Evolutionary conservation across 2,797 vertebrate genomes (phyloP).

Genomic region (Myripristis jacobus): DNA sequence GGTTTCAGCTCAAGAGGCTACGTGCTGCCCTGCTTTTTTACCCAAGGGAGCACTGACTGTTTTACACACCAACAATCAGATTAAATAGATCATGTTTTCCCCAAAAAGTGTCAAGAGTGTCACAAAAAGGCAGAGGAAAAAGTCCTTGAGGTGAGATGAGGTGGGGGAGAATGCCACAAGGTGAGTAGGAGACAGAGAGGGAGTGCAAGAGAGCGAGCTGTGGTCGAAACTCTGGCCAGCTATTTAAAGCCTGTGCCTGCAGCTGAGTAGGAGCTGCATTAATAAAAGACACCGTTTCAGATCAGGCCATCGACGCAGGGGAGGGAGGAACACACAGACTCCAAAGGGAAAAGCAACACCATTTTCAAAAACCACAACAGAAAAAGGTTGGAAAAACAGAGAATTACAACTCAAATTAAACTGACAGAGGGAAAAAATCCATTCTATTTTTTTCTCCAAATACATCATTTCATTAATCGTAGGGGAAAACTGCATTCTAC

Average conservation of each 20-base stretch:
- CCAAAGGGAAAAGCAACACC: slow-evolving; percentile 35
- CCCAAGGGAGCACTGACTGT: slow-evolving; percentile 11
- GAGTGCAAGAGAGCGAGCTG: slow-evolving; percentile 42
- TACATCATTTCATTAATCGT: background rate
- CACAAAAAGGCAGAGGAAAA: background rate
- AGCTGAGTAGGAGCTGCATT: slow-evolving; percentile 73
- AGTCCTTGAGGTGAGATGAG: slow-evolving; percentile 41
- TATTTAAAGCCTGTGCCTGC: slow-evolving; percentile 77
- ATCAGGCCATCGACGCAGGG: slow-evolving; percentile 58
- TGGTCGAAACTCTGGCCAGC: slow-evolving; percentile 65
- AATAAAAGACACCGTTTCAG: slow-evolving; percentile 78
- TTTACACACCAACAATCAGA: slow-evolving; percentile 34
- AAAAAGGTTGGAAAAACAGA: slow-evolving; percentile 5
- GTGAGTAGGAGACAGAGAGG: slow-evolving; percentile 1
- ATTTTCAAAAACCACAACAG: slow-evolving; percentile 40
- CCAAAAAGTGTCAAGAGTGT: slow-evolving; percentile 26
- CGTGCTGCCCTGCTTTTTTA: slow-evolving; percentile 44
- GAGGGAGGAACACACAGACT: slow-evolving; percentile 15
- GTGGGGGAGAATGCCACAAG: slow-evolving; percentile 18
- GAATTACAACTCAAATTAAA: slow-evolving; percentile 13
- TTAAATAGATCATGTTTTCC: slow-evolving; percentile 31
- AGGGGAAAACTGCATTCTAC: background rate
- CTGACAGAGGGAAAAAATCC: slow-evolving; percentile 17
- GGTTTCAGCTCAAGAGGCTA: slow-evolving; percentile 34
- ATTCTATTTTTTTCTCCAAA: background rate